Conservation (phyloP, 2,888 invertebrate genomes). For the Theretra japonica region DNA sequence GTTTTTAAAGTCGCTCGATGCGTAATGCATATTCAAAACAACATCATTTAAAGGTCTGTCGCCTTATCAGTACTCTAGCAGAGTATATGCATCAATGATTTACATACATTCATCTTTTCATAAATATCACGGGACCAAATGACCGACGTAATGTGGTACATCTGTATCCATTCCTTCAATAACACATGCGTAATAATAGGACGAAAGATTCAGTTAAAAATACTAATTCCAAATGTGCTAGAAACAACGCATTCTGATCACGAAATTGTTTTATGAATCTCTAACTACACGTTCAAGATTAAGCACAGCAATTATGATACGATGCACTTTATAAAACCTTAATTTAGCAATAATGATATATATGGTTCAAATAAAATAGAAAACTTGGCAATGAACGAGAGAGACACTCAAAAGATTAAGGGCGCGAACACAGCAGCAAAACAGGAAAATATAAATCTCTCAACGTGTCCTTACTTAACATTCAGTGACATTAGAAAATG, state of each 20-base stretch:
- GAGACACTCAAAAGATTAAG: neutral
- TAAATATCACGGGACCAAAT: too few species aligned
- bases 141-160: too few species aligned
- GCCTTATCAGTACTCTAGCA: too few species aligned
- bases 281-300: neutral
- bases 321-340: neutral
- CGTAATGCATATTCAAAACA: too few species aligned
- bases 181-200: neutral
- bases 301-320: neutral
- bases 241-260: constrained; percentile 1
- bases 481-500: constrained; percentile 63
- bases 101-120: too few species aligned
- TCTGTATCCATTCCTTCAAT: neutral
- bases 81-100: too few species aligned
- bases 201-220: neutral
- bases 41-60: too few species aligned
- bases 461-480: constrained; percentile 59
- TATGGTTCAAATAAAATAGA: neutral
- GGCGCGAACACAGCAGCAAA: constrained; percentile 24
- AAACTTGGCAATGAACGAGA: neutral
- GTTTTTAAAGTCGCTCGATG: neutral
- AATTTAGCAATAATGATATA: neutral
- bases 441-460: constrained; percentile 54
- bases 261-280: neutral
- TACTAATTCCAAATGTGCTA: neutral